phyloP scores from a whole-genome alignment of 1,140 invertebrate species.

The Cyclina sinensis region DNA sequence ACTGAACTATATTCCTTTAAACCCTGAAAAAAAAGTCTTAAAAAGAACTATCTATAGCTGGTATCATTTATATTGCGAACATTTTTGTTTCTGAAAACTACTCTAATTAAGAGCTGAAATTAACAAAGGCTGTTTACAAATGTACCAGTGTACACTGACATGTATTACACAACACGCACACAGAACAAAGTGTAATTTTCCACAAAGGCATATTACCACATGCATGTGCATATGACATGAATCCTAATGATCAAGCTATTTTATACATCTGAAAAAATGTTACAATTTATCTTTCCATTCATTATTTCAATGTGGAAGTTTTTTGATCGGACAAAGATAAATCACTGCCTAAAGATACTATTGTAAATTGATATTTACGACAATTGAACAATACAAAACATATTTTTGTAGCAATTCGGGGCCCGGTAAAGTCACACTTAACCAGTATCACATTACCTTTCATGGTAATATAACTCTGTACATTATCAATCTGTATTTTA shows the following conservation, averaged over 20 bases:
- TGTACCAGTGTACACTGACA: too few relatives aligned
- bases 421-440: conserved; percentile 24
- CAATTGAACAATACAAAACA: conserved; percentile 17
- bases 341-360: background rate
- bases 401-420: conserved; percentile 1
- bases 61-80: too few relatives aligned
- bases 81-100: too few relatives aligned
- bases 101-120: too few relatives aligned
- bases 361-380: conserved; percentile 33
- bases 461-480: background rate
- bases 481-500: background rate
- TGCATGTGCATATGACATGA: background rate
- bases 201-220: too few relatives aligned
- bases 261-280: background rate
- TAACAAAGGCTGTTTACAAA: too few relatives aligned
- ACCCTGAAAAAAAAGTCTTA: too few relatives aligned
- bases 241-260: background rate
- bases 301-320: background rate
- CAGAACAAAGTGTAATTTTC: background rate
- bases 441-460: background rate
- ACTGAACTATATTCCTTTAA: too few relatives aligned
- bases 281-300: conserved; percentile 10
- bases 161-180: background rate
- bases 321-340: background rate
- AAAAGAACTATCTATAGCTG: too few relatives aligned